Base-by-base conservation (phyloP, 2,797 vertebrate species). In the Hydrophis major region DNA sequence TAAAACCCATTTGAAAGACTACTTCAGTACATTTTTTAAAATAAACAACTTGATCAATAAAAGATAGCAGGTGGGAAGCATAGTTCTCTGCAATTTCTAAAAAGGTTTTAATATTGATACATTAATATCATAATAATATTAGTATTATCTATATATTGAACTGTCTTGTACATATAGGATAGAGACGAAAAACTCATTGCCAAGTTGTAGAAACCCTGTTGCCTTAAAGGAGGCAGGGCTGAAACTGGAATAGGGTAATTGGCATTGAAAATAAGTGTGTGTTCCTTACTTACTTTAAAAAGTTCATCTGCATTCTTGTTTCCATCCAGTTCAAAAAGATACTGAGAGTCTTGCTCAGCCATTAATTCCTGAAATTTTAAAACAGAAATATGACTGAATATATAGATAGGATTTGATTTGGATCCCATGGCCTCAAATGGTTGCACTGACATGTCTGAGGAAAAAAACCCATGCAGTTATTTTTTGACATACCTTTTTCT, bases 321-420 rank as follows among this genome's bases (percentile, higher is more conserved):
- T 97, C 99, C 99, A 97, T 99, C 98, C 87, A 99, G 95, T 95
- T 99, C 98, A 96, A 99, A 97, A 89, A 99, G 95, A 94, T 97
- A 98, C 0, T 98, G 96, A 4, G 98, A 98, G 95, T 98, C 97
- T 25, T 98, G 98, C 37, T 97, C 96, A 91, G 97, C 96, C 97
- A 99, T 98, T 93, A 98, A 97, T 92, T 98, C 98, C 99, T 99
- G 92, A 22, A 94, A 83, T 93, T 95, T 93, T 61, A 94, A 94
- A 95, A 94, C 95, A 95, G 59, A 66, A 42, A 87, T 8, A 66
- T 91, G 93, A 89, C 3, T 37, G 28, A 90, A 20, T 59, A 16
- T 90, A 61, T 20, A 95, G 27, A 83, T 0, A 25, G 53, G 83
- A 90, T n/a, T 0, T 63, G 11, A 88, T 94, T 90, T 25, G 92